Conservation (phyloP, 2,888 invertebrate genomes). For the Eutolmus rufibarbis region DNA sequence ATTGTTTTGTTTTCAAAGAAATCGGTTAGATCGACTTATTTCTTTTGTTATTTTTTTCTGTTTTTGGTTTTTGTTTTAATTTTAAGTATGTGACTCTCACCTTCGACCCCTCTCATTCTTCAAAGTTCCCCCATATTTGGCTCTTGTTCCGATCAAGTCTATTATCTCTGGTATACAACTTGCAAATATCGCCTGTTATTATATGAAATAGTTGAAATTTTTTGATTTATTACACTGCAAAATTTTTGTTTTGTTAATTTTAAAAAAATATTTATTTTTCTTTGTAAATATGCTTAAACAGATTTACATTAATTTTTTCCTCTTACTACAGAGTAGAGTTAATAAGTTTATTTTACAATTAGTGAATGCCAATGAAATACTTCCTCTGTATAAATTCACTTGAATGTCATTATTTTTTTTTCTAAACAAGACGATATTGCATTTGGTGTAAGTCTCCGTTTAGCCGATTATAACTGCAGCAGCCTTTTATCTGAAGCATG, state of each 20-base stretch:
- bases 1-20: slow-evolving; percentile 22
- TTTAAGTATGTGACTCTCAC: slow-evolving; percentile 70
- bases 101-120: slow-evolving; percentile 99
- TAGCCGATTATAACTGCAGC: slow-evolving; percentile 9
- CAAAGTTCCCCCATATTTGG: slow-evolving; percentile 99
- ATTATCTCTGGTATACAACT: slow-evolving; percentile 99
- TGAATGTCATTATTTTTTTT: neutral
- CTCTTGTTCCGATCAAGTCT: slow-evolving; percentile 99
- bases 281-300: neutral
- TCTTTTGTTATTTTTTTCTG: slow-evolving; percentile 50
- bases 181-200: slow-evolving; percentile 97
- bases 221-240: neutral
- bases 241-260: neutral
- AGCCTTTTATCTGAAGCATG: slow-evolving; percentile 3
- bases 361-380: neutral
- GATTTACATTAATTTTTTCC: neutral
- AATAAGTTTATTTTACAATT: neutral
- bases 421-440: slow-evolving; percentile 36
- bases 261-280: neutral
- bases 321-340: neutral
- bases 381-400: neutral
- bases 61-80: slow-evolving; percentile 47
- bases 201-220: slow-evolving; percentile 56
- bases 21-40: slow-evolving; percentile 49
- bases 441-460: neutral